phyloP scores from a whole-genome alignment of 2,888 invertebrate genomes.

The Microplitis deprimator region DNA sequence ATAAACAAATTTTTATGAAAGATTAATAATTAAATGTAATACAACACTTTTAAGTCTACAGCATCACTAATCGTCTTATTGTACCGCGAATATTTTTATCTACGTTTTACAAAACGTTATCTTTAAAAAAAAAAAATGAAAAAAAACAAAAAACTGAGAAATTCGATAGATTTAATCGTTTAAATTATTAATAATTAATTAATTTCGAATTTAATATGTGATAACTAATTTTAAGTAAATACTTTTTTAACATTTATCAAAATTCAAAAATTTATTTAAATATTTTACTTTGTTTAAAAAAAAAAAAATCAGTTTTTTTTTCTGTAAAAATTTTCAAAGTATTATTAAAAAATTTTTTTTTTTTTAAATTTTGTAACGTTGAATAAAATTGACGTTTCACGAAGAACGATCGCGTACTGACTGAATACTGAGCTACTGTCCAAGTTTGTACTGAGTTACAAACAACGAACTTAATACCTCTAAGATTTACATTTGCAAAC shows the following conservation, averaged over 20 bases:
- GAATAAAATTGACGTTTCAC: conserved; percentile 11
- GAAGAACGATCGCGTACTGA: conserved; percentile 46
- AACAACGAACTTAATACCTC: not conserved
- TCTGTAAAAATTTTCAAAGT: not conserved
- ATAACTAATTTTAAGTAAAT: too few species aligned
- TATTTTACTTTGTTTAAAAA: too few species aligned
- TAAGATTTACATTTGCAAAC: not conserved
- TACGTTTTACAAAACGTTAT: conserved; percentile 4
- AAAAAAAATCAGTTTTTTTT: not conserved
- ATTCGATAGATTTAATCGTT: too few species aligned
- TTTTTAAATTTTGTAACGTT: not conserved
- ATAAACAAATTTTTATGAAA: not conserved
- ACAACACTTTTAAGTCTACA: not conserved
- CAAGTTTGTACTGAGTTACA: not conserved
- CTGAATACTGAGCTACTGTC: conserved; percentile 35
- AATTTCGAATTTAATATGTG: too few species aligned
- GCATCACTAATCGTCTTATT: not conserved
- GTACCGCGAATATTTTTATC: not conserved
- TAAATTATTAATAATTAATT: too few species aligned
- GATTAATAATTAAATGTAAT: not conserved
- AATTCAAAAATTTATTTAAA: too few species aligned
- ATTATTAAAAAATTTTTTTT: not conserved
- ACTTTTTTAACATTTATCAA: too few species aligned
- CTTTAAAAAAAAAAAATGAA: not conserved
- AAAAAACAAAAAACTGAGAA: not conserved